phyloP scores from a whole-genome alignment of 30 jellyfish, hydroid and myxozoan genomes.

The Aurelia sp. region DNA sequence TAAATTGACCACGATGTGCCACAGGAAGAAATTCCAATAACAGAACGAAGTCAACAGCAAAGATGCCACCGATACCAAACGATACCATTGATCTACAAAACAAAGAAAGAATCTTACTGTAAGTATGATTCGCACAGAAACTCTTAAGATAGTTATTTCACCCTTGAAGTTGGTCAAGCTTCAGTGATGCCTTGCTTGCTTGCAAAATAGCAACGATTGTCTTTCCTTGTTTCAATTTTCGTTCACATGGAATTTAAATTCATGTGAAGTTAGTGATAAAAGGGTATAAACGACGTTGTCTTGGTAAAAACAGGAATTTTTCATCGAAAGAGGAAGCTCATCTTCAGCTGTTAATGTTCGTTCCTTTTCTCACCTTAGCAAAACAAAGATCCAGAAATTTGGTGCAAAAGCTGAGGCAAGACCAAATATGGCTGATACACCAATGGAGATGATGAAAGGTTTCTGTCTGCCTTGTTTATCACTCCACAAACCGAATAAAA shows the following conservation, averaged over 20 bases:
- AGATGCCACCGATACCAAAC: conserved; percentile 59
- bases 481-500: conserved; percentile 45
- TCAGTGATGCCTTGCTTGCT: too few species aligned
- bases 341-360: background rate
- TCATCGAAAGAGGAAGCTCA: background rate
- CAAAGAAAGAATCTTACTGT: too few species aligned
- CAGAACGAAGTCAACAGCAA: conserved; percentile 51
- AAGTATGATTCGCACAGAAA: too few species aligned
- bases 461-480: conserved; percentile 61
- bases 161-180: too few species aligned
- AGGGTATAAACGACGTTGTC: too few species aligned
- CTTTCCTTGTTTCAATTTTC: too few species aligned
- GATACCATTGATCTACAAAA: conserved; percentile 57
- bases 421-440: conserved; percentile 44
- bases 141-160: too few species aligned
- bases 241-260: background rate
- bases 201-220: too few species aligned
- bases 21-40: conserved; percentile 66
- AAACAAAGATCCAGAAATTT: conserved; percentile 35
- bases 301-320: too few species aligned
- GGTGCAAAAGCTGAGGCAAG: conserved; percentile 72
- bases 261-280: background rate
- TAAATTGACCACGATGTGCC: conserved; percentile 46
- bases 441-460: conserved; percentile 45
- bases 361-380: conserved; percentile 28